Evolutionary conservation across 2,888 invertebrate species (phyloP), one percentile per base, ranked within the genome.

Genomic region (Teleiodes luculella): DNA sequence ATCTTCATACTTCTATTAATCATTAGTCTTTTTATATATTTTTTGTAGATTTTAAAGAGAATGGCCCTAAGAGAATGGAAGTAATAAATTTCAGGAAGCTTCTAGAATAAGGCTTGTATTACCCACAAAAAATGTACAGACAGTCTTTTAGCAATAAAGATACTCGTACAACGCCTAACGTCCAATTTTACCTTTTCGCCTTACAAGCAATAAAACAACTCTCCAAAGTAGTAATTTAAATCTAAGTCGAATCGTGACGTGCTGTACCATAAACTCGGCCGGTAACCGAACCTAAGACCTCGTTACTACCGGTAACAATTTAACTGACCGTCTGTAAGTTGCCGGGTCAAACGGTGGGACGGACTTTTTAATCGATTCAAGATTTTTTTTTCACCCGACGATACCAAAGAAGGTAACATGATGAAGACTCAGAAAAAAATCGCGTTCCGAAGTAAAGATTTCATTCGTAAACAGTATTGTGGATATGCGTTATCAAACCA

Each of bases 201-300:
- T 14, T 13, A 10, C 33, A 3, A 43, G 28, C 33, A 70, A 73
- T 75, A 74, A 72, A 75, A 66, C 68, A 69, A 66, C 68, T 66
- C 70, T 68, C 65, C 69, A 70, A 72, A 67, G 69, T 67, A 70
- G 68, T 75, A 75, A 78, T 73, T 75, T 76, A 66, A 66, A 72
- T 75, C 63, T 59, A 66, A 65, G 70, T 67, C 66, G 57, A 64
- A 57, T 72, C 80, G 80, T 83, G 82, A 81, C 77, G 73, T 54
- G 71, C 60, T 61, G 50, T 55, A 65, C 68, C 68, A 73, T 80
- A 80, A 83, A 82, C 70, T 69, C 62, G 60, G 57, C 30, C 63
- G 65, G 80, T 83, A 81, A 83, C 76, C 75, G 75, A 78, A 77
- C 70, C 70, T 62, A 63, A 56, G 59, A 53, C 63, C 52, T 58